Evolutionary conservation across 2,113 vertebrate species (phyloP), one percentile per base, ranked within the genome.

Genomic region (Macquaria australasica): DNA sequence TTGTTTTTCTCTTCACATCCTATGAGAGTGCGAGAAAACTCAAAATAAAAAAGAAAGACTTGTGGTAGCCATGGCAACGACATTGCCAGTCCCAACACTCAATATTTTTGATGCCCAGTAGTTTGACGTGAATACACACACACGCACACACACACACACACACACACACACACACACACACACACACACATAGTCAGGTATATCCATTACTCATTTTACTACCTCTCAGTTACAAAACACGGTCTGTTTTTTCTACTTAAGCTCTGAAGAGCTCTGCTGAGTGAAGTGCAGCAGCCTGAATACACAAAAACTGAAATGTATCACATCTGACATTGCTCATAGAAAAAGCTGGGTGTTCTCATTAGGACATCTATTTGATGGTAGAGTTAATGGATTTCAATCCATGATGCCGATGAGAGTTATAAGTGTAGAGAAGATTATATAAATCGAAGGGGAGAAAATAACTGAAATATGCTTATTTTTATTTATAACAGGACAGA

Each of bases 31-130:
- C 0, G 3, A 55, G n/a, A 78, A 34, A 3, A 59, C 67, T 77
- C 62, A 73, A 60, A 59, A 70, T 25, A 64, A 68, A 50, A 66
- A 79, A 80, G 8, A 82, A 2, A 37, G 25, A 81, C 58, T 77
- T 53, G 68, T 78, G 11, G 88, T 88, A 77, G 41, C 83, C 79
- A 88, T 89, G 74, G 88, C 59, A 90, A 93, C 71, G 11, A 3
- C 75, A 81, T 45, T 84, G 25, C 55, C 37, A 69, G 63, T 50
- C 66, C 51, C 71, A 77, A 90, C 39, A 89, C 73, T 48, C 37
- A 31, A 72, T 79, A 85, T 70, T 69, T 89, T 63, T 79, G 70
- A 85, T 77, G 79, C 25, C 21, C 72, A 76, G 25, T 55, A 51
- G 51, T 78, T 76, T 77, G 81, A 18, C 4, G 60, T 16, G 39